Evolutionary conservation across 2,797 vertebrate genomes (phyloP).

Genomic region (Dicrostonyx torquatus): DNA sequence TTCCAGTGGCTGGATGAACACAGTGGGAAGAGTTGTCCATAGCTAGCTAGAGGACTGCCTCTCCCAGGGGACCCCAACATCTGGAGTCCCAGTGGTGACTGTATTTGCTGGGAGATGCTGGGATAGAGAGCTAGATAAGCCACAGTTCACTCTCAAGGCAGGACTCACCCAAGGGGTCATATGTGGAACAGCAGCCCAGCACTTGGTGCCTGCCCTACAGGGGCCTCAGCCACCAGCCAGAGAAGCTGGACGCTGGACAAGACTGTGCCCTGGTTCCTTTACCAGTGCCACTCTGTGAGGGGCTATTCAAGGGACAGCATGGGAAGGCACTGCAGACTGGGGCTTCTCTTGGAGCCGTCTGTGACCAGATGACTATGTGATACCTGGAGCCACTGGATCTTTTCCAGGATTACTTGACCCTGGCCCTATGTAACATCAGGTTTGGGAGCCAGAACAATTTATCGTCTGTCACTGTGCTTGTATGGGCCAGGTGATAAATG

Average conservation of each 20-base stretch:
- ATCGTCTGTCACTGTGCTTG: background rate
- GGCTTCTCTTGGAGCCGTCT: background rate
- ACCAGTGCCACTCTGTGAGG: background rate
- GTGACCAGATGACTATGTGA: background rate
- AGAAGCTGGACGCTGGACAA: background rate
- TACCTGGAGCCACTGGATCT: background rate
- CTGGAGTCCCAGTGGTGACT: background rate
- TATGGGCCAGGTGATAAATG: background rate
- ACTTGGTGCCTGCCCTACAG: background rate
- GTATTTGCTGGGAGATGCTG: background rate
- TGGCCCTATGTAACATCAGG: background rate
- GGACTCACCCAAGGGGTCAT: background rate
- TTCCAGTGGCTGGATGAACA: background rate
- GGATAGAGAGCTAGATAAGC: background rate
- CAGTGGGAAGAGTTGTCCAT: background rate
- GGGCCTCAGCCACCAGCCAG: background rate
- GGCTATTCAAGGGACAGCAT: background rate
- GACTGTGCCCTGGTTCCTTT: background rate
- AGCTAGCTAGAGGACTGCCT: background rate
- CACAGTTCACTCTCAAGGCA: background rate
- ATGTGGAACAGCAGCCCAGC: background rate
- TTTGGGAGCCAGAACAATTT: background rate
- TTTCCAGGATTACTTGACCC: background rate
- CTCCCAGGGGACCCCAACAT: background rate
- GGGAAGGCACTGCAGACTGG: rapidly evolving